Evolutionary conservation across 1,140 invertebrate genomes (phyloP), one percentile per base, ranked within the genome.

Genomic region (Cyclina sinensis): DNA sequence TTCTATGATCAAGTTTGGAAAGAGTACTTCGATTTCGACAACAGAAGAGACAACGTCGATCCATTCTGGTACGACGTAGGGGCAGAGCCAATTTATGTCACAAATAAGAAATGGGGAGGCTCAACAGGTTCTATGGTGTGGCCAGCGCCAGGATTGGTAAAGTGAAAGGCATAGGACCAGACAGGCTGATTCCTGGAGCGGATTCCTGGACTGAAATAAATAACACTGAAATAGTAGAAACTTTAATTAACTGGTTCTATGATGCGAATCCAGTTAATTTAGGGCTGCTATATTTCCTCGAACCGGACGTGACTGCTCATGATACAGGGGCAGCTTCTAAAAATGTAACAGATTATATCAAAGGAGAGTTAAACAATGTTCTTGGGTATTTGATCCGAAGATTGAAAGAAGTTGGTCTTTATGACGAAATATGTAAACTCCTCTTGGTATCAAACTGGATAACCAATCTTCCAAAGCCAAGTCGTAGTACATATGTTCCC

Each of bases 251-350:
- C 0, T 98, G 97, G 97, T 96, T 98, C 80, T 83, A 54, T 96
- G 96, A 96, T 97, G 37, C 97, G 94, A 46, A 85, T 43, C 89
- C 89, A 24, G 91, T 94, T 2, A 94, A 94, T 90, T 95, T 97
- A 78, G 96, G 97, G 11, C 96, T 97, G 92, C 57, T 97, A 21
- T 98, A 98, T 91, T 97, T 97, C 91, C 96, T 97, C 91, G 96
- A 97, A 92, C 97, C 97, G 3, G 97, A 98, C 94, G 93, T 94
- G 12, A 95, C 95, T 86, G 97, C 94, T 37, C 95, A 96, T 89
- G 62, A 62, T 0, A 88, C 87, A n/a, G 95, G 95, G 16, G 92
- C 94, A 12, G 83, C 92, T 21, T 92, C 91, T 27, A 39, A 65
- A 37, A 89, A 95, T 70, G 62, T 86, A 16, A 76, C 85, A 18